Percentiles rank a stretch among this genome's conserved stretches.
phyloP scores from a whole-genome alignment of 2,888 invertebrate genomes.

The Drosophila differens region DNA sequence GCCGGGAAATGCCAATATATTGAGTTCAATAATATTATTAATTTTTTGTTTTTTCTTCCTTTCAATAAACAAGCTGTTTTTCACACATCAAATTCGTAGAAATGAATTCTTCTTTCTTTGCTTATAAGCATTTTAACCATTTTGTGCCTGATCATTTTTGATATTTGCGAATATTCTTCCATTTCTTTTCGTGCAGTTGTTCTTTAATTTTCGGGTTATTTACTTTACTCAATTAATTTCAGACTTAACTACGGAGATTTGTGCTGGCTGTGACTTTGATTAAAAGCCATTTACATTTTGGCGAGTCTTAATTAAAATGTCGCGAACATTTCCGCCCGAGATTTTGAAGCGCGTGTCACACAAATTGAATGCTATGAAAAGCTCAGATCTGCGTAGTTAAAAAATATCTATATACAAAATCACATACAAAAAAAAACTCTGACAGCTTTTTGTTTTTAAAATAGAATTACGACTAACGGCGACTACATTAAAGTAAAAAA shows the following conservation, averaged over 20 bases:
- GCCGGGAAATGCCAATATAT: conserved; percentile 40
- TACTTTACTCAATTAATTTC: conserved; percentile 34
- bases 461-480: conserved; percentile 49
- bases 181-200: conserved; percentile 2
- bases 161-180: conserved; percentile 15
- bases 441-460: conserved; percentile 36
- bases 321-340: conserved; percentile 82
- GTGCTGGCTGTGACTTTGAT: conserved; percentile 50
- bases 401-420: background rate
- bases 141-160: conserved; percentile 10
- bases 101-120: conserved; percentile 8
- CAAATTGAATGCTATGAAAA: conserved; percentile 29
- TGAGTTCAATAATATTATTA: conserved; percentile 19
- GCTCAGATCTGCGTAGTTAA: conserved; percentile 19
- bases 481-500: conserved; percentile 5
- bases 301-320: conserved; percentile 83
- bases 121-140: conserved; percentile 43
- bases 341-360: conserved; percentile 64
- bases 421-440: background rate
- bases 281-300: conserved; percentile 72
- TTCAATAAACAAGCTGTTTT: conserved; percentile 28
- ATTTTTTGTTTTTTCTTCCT: conserved; percentile 4
- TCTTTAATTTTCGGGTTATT: conserved; percentile 6
- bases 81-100: conserved; percentile 12
- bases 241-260: conserved; percentile 43